phyloP scores from a whole-genome alignment of 2,113 vertebrate species.

The Numenius arquata region DNA sequence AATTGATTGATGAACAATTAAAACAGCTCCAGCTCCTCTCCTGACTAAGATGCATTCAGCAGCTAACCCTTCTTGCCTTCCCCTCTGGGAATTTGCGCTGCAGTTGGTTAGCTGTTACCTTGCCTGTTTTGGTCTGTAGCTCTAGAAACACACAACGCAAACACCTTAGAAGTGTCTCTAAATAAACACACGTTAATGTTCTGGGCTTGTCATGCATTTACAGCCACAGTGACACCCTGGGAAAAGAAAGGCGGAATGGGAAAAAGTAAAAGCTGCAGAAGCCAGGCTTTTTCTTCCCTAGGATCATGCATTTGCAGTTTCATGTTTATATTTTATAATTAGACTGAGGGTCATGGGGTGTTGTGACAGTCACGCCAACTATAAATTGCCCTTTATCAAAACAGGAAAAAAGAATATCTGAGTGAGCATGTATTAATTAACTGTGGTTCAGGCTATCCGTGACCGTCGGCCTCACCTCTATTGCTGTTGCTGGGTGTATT shows the following conservation, averaged over 20 bases:
- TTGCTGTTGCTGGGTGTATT: neutral
- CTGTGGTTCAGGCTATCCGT: neutral
- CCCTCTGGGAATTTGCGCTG: constrained; percentile 35
- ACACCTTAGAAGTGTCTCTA: constrained; percentile 24
- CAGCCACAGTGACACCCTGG: neutral
- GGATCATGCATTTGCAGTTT: neutral
- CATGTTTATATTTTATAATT: constrained; percentile 28
- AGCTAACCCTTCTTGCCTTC: constrained; percentile 27
- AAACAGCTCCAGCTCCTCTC: constrained; percentile 53
- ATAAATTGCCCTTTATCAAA: constrained; percentile 54
- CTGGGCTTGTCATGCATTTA: neutral
- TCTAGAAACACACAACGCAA: constrained; percentile 52
- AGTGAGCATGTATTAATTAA: constrained; percentile 49
- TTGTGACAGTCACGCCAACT: constrained; percentile 18
- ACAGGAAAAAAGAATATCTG: neutral
- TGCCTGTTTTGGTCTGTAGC: constrained; percentile 59
- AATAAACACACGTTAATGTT: constrained; percentile 30
- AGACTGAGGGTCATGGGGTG: neutral
- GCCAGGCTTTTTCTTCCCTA: neutral
- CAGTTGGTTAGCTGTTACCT: constrained; percentile 34
- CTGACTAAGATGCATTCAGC: constrained; percentile 55
- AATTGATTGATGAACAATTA: constrained; percentile 75
- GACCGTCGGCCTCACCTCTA: neutral
- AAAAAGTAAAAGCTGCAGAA: neutral
- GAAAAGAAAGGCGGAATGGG: neutral